Evolutionary conservation across 2,113 vertebrate genomes (phyloP).

Genomic region (Neoarius graeffei): DNA sequence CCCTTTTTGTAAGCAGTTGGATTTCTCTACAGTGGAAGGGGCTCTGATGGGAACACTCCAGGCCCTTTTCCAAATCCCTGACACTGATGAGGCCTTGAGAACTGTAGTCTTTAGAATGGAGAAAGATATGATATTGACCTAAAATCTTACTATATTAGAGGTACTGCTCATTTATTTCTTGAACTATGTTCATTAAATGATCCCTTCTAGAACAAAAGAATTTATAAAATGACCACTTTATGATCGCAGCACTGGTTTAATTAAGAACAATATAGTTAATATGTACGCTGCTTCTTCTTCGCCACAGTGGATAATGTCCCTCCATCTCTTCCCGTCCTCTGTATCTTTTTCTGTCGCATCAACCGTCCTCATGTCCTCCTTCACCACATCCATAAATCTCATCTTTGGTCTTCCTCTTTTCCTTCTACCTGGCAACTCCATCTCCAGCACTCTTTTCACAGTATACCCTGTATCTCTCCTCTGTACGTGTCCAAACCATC

Average conservation of each 20-base stretch:
- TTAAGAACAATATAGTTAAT: background rate
- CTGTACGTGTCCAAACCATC: too few species aligned
- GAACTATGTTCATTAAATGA: background rate
- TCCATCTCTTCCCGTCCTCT: too few species aligned
- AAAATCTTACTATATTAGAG: background rate
- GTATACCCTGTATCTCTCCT: too few species aligned
- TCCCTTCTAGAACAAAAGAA: background rate
- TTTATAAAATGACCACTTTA: background rate
- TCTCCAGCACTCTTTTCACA: too few species aligned
- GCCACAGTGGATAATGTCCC: too few species aligned
- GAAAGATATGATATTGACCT: background rate
- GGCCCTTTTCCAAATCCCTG: slow-evolving; percentile 18
- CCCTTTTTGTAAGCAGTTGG: slow-evolving; percentile 28
- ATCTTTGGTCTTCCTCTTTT: too few species aligned
- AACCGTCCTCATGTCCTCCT: too few species aligned
- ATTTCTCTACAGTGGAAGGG: slow-evolving; percentile 32
- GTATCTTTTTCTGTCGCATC: too few species aligned
- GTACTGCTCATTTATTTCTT: background rate
- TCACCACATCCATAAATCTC: too few species aligned
- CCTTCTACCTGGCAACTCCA: too few species aligned
- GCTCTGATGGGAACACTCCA: slow-evolving; percentile 11
- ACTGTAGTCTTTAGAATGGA: background rate
- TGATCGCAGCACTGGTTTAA: background rate
- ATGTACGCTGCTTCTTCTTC: background rate
- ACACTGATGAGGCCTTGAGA: background rate